A percentile compares a stretch with the other conserved stretches of the same genome.
Conservation (phyloP, 2,113 vertebrate genomes). For the Antechinus flavipes region DNA sequence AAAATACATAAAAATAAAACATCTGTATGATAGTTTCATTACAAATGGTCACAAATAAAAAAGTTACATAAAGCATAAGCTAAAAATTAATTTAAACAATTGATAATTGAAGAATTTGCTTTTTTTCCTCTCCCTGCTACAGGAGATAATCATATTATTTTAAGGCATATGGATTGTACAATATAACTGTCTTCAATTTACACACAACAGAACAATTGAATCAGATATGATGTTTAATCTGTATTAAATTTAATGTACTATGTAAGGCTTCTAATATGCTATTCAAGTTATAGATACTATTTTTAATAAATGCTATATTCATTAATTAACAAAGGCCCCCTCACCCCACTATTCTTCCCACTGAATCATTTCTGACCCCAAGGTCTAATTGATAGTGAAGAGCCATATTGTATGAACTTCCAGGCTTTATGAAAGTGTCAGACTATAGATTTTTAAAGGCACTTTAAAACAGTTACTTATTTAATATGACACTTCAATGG, state of each 20-base stretch:
- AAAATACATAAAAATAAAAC: conserved; percentile 36
- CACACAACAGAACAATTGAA: neutral
- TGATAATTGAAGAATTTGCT: neutral
- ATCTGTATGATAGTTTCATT: neutral
- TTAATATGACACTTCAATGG: conserved; percentile 10
- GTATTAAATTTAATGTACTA: neutral
- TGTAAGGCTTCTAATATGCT: neutral
- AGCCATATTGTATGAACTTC: conserved; percentile 35
- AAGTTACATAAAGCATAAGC: neutral
- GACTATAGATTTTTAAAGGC: conserved; percentile 25
- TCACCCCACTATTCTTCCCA: neutral
- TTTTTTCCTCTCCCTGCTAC: neutral
- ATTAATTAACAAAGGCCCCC: conserved; percentile 5
- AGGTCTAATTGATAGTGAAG: conserved; percentile 8
- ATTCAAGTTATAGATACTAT: neutral
- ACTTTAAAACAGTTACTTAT: conserved; percentile 61
- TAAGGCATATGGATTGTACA: neutral
- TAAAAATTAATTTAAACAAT: neutral
- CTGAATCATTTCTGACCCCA: conserved; percentile 32
- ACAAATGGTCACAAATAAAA: neutral
- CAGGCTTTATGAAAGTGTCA: neutral
- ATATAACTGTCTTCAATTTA: neutral
- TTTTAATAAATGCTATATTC: conserved; percentile 20
- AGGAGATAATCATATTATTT: neutral
- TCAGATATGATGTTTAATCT: neutral